Conservation (phyloP, 2,888 invertebrate species). For the Tolmerus cingulatus region DNA sequence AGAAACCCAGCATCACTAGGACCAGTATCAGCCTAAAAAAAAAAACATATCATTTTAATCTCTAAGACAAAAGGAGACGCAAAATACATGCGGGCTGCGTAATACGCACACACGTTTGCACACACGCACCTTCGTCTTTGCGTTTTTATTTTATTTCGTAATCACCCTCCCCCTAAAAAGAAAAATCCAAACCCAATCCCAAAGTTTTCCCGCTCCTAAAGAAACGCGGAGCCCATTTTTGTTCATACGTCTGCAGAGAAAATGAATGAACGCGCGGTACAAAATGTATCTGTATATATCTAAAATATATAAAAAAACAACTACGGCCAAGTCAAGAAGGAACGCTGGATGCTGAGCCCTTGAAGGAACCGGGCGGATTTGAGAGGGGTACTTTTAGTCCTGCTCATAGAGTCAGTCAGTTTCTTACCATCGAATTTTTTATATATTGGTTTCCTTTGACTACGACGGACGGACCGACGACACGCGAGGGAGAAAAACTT, state of each 20-base stretch:
- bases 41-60: not conserved
- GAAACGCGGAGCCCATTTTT: not conserved
- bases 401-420: not conserved
- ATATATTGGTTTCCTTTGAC: not conserved
- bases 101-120: not conserved
- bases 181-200: not conserved
- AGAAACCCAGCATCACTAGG: not conserved
- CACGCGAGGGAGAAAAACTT: too few species aligned
- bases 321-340: not conserved
- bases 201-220: not conserved
- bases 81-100: not conserved
- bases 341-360: not conserved
- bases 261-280: not conserved
- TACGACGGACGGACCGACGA: not conserved
- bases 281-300: not conserved
- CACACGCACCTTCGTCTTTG: not conserved
- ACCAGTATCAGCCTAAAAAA: not conserved
- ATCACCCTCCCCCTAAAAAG: not conserved
- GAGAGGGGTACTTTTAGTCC: not conserved
- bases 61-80: not conserved
- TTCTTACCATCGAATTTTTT: not conserved
- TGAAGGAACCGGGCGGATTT: not conserved
- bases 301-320: not conserved
- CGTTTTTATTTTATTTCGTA: not conserved
- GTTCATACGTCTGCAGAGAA: conserved; percentile 12